Evolutionary conservation across 2,888 invertebrate genomes (phyloP), one percentile per base, ranked within the genome.

Genomic region (Drosophila cognata): DNA sequence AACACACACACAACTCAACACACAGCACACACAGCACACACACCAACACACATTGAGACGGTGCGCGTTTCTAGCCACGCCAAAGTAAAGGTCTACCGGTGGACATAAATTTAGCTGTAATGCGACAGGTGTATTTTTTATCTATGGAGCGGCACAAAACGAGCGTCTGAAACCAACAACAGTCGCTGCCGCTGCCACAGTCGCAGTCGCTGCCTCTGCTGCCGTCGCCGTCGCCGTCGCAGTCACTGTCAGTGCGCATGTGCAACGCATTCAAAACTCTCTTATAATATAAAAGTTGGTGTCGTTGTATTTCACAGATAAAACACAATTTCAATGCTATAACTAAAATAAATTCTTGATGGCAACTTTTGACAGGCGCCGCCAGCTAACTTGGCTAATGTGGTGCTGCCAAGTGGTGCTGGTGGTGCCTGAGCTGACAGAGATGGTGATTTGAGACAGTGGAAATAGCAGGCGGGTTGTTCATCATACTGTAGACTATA

Each of bases 91-190:
- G 91, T 91, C 91, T 91, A 91, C 92, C 92, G 91, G 91, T 91
- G 92, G 88, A 91, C 91, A 91, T 91, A 92, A 92, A 92, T 91
- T 92, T 91, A 87, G 84, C 90, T 89, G 92, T 91, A 92, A 92
- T 92, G 91, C 92, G 91, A 91, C 91, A 91, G 91, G 91, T 91
- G 91, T 92, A 92, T 91, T 92, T 88, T 88, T 90, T 88, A 88
- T 88, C 88, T 91, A 89, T 91, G 90, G 82, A 88, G 73, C 84
- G 83, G 85, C 87, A 88, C 78, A 75, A 87, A 85, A 78, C 80
- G 84, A 87, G 71, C 70, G 66, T 55, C 69, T 41, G 35, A 29
- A 63, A 35, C 33, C 57, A 57, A 43, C 57, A 57, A 31, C 41
- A 43, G 16, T 43, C 16, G 31, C 65, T 29, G 77, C 38, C 65